Evolutionary conservation across 2,113 vertebrate genomes (phyloP).

Genomic region (Perca flavescens): DNA sequence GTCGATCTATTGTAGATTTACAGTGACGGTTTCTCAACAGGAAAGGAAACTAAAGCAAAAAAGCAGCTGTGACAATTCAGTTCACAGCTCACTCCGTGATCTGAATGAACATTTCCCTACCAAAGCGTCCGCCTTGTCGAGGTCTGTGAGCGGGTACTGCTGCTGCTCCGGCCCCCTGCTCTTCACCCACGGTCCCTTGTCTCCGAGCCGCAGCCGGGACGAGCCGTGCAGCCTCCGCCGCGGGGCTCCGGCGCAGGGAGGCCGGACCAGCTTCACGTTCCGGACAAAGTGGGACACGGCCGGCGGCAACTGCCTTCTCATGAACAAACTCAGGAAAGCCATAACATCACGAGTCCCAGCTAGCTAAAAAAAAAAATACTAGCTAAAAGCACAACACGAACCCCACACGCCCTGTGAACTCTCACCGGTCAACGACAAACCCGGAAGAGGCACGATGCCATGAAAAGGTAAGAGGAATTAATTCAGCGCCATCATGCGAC

Average conservation of each 20-base stretch:
- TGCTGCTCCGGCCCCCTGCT: conserved; percentile 68
- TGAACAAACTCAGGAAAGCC: conserved; percentile 72
- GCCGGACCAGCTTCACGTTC: conserved; percentile 26
- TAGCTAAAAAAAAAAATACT: not conserved
- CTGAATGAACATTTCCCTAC: conserved; percentile 54
- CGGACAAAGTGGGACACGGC: conserved; percentile 47
- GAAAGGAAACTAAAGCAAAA: not conserved
- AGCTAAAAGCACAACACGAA: conserved; percentile 71
- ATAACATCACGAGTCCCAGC: conserved; percentile 63
- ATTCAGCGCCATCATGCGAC: conserved; percentile 59
- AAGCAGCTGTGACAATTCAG: not conserved
- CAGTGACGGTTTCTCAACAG: not conserved
- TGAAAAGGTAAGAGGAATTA: not conserved
- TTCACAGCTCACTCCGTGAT: not conserved
- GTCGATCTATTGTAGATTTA: not conserved
- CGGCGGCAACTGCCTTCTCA: conserved; percentile 73
- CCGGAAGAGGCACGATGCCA: conserved; percentile 23
- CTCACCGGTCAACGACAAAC: conserved; percentile 53
- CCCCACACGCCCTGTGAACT: conserved; percentile 68
- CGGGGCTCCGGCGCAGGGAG: conserved; percentile 25
- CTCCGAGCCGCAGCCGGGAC: conserved; percentile 52
- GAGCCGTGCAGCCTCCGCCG: conserved; percentile 69
- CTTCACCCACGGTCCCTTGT: conserved; percentile 77
- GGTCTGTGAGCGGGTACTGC: conserved; percentile 74
- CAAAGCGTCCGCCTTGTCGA: conserved; percentile 86